Base-by-base conservation (phyloP, 2,113 vertebrate genomes). In the Sitta europaea region DNA sequence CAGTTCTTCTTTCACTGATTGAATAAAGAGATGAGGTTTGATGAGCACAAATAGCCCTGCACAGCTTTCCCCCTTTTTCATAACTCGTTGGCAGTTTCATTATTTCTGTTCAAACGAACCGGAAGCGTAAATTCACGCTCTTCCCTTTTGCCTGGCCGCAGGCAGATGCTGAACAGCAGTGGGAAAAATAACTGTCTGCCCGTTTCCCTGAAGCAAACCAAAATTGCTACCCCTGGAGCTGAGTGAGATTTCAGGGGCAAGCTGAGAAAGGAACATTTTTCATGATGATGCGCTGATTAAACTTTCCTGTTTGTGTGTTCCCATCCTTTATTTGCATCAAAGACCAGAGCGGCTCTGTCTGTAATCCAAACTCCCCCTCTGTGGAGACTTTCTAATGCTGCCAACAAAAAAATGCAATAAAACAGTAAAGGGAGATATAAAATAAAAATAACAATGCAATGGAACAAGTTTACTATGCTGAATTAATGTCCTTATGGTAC, bases 401-500 rank as follows among this genome's bases (percentile, higher is more conserved):
- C 29, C 79, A 68, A 70, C 11, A 87, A 74, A 85, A 80, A 73
- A 70, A 35, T 9, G 23, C 35, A 65, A 18, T 88, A 35, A 93
- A 86, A 80, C 2, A 66, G 33, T 74, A 77, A 88, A 86, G 38
- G 12, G 38, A 74, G 83, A 43, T 36, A 54, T 61, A 83, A 94
- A 95, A 92, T 93, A 73, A 73, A 92, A 94, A 80, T 70, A 84
- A 38, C 67, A 76, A 54, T 51, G 53, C 51, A 54, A 47, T 28
- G 21, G 55, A 86, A 55, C 14, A 70, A 86, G 48, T 92, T 94
- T 88, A 74, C n/a, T 88, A 23, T 22, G 12, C 31, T 6, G 3
- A 90, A 92, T 88, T 92, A 70, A 73, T 73, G 51, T 86, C 90
- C 88, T 94, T 97, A 82, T 86, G 82, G 71, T 27, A 38, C 59